Conservation (phyloP, 2,797 vertebrate genomes). For the Tapirus indicus region DNA sequence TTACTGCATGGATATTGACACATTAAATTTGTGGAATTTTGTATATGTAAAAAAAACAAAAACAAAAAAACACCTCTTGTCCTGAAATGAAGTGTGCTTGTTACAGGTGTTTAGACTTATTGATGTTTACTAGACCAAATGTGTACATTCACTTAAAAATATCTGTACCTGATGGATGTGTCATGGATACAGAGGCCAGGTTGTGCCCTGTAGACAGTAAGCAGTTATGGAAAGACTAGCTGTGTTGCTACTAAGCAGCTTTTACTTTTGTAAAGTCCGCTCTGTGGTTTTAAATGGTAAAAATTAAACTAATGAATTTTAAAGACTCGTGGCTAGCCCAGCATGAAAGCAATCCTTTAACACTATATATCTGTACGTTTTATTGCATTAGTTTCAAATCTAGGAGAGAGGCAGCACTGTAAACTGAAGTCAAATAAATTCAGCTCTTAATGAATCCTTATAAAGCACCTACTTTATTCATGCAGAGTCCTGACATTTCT, state of each 20-base stretch:
- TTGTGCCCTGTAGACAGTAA: slow-evolving; percentile 85
- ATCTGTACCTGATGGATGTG: slow-evolving; percentile 87
- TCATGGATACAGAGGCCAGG: slow-evolving; percentile 85
- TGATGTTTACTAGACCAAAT: slow-evolving; percentile 90
- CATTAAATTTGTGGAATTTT: slow-evolving; percentile 91
- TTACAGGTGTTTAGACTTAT: slow-evolving; percentile 89
- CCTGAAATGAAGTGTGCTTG: slow-evolving; percentile 88
- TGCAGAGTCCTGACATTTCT: slow-evolving; percentile 65
- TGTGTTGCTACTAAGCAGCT: slow-evolving; percentile 89
- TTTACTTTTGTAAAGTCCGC: slow-evolving; percentile 88
- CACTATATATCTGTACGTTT: slow-evolving; percentile 87
- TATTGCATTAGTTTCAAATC: slow-evolving; percentile 86
- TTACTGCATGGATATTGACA: slow-evolving; percentile 90
- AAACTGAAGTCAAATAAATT: slow-evolving; percentile 93
- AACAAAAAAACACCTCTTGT: slow-evolving; percentile 82
- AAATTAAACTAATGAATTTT: slow-evolving; percentile 87
- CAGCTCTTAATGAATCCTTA: slow-evolving; percentile 89
- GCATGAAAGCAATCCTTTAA: slow-evolving; percentile 87
- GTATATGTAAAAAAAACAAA: slow-evolving; percentile 87
- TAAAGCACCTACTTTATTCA: slow-evolving; percentile 78
- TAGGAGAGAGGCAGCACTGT: slow-evolving; percentile 88
- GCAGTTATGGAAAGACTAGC: slow-evolving; percentile 85
- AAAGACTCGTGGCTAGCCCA: slow-evolving; percentile 84
- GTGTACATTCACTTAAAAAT: slow-evolving; percentile 87
- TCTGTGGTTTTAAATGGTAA: slow-evolving; percentile 85